Evolutionary conservation across 2,113 vertebrate genomes (phyloP).

Genomic region (Morphnarchus princeps): DNA sequence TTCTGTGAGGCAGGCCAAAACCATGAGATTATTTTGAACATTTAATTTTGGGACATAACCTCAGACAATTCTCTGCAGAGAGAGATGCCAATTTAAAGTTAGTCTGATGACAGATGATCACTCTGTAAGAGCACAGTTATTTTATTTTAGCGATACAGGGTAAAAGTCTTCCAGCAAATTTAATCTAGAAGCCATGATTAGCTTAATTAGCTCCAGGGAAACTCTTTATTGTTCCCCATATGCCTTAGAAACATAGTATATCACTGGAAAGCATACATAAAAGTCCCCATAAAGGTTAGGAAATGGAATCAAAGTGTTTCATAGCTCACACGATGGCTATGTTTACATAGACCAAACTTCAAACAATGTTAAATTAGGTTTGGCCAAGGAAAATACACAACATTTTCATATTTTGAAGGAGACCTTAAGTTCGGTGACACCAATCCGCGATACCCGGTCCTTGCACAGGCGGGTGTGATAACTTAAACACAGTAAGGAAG

Average conservation of each 20-base stretch:
- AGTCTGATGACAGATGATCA: neutral
- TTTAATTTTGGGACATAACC: neutral
- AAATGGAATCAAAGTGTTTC: neutral
- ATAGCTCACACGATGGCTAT: neutral
- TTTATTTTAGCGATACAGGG: neutral
- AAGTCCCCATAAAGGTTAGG: conserved; percentile 19
- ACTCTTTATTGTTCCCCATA: conserved; percentile 11
- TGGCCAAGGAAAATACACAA: neutral
- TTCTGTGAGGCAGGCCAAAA: neutral
- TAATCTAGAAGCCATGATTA: conserved; percentile 6
- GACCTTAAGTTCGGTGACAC: neutral
- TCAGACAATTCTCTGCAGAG: neutral
- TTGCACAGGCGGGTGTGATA: neutral
- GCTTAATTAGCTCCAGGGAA: conserved; percentile 51
- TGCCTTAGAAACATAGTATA: neutral
- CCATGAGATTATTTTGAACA: neutral
- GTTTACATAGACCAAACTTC: neutral
- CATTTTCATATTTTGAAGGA: neutral
- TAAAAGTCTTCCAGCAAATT: neutral
- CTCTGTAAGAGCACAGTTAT: neutral
- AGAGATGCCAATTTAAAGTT: neutral
- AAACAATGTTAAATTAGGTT: neutral
- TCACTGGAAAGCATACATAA: neutral
- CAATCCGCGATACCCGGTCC: fast-evolving
- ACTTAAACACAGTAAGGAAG: fast-evolving